Evolutionary conservation across 1,140 invertebrate species (phyloP).

Genomic region (Leguminivora glycinivorella): DNA sequence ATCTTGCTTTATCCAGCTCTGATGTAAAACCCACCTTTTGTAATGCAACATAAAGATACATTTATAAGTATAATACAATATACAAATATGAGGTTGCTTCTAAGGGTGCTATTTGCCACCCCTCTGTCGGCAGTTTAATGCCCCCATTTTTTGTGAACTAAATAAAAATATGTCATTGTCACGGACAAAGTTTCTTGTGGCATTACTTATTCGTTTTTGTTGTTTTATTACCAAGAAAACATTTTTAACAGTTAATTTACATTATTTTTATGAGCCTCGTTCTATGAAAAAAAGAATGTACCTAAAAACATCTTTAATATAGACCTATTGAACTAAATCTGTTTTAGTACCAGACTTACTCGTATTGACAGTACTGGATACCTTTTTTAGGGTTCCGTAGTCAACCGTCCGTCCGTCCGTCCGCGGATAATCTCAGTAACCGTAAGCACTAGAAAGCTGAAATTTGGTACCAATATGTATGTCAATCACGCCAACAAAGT

Average conservation of each 20-base stretch:
- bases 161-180: slow-evolving; percentile 43
- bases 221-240: slow-evolving; percentile 15
- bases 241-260: neutral
- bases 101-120: slow-evolving; percentile 12
- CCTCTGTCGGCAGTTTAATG: slow-evolving; percentile 29
- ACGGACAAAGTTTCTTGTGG: slow-evolving; percentile 27
- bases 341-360: no score
- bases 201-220: slow-evolving; percentile 24
- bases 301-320: neutral
- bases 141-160: slow-evolving; percentile 41
- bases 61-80: slow-evolving; percentile 41
- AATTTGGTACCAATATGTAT: no score
- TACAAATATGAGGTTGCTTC: slow-evolving; percentile 30
- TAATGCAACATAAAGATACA: slow-evolving; percentile 56
- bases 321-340: no score
- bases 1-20: neutral
- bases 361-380: no score
- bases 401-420: no score
- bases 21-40: neutral
- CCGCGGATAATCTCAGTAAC: no score
- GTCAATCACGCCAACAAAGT: no score
- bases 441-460: no score
- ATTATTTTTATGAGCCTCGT: neutral
- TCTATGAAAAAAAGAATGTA: neutral
- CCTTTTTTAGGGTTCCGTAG: no score